Evolutionary conservation across 2,113 vertebrate species (phyloP), one percentile per base, ranked within the genome.

Genomic region (Pseudorectes ferrugineus): DNA sequence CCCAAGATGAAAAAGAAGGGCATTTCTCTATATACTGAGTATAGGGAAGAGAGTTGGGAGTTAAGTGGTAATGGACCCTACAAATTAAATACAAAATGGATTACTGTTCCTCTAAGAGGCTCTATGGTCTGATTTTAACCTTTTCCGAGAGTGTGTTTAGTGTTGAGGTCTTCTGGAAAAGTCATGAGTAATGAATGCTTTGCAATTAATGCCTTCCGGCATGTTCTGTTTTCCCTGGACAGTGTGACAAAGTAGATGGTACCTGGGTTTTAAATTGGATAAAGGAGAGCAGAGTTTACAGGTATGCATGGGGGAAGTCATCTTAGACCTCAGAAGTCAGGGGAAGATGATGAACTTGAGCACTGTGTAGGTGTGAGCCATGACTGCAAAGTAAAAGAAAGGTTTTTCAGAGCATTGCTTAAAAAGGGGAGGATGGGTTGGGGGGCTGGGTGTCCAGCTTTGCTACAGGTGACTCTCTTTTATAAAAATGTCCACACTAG

Each of bases 401-500:
- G 40, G 19, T 78, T 86, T 92, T 89, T 58, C 73, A 81, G 80
- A 92, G 52, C 51, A 33, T 84, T 96, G 71, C 62, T 95, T 86
- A 38, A 76, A 76, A 94, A 89, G 55, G 96, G 94, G 91, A 83
- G 91, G 88, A 49, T 57, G 95, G 96, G 86, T 65, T 92, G 95
- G 97, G 94, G 95, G 97, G 62, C 66, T 92, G 94, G 95, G 87
- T 95, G 68, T 96, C 94, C 96, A 84, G 75, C 80, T 81, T 96
- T 97, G 90, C 96, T 83, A 91, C 95, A 97, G 96, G 96, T 93
- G 86, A 95, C 95, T 96, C 96, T 97, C 95, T 95, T 96, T 96
- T 97, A 90, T 97, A 86, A 97, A 96, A 97, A 95, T 97, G 96
- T 97, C 97, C 89, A 85, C 57, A 78, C 94, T 95, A 98, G 98